Evolutionary conservation across 2,797 vertebrate genomes (phyloP).

Genomic region (Rhodeus uyekii): DNA sequence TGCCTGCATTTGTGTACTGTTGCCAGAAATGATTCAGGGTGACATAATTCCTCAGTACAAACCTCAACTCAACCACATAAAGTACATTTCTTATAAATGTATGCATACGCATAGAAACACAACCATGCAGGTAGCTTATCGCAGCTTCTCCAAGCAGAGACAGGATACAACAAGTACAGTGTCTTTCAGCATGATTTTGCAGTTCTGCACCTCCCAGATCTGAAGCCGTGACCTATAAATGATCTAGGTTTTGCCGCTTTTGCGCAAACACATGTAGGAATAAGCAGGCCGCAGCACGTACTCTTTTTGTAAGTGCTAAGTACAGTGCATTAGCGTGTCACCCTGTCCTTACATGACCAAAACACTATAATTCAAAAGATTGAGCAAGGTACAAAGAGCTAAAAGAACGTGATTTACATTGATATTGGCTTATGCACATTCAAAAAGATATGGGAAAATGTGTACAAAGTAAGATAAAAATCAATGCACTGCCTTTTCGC

Average conservation of each 20-base stretch:
- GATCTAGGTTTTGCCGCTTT: constrained; percentile 38
- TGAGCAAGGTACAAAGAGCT: not conserved
- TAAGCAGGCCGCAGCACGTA: constrained; percentile 59
- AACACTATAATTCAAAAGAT: not conserved
- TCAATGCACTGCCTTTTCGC: constrained; percentile 18
- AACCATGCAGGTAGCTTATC: constrained; percentile 34
- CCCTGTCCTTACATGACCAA: not conserved
- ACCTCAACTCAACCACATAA: constrained; percentile 20
- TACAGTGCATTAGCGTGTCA: not conserved
- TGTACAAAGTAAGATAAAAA: constrained; percentile 46
- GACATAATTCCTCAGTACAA: constrained; percentile 48
- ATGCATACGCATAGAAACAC: constrained; percentile 5
- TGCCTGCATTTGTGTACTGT: constrained; percentile 22
- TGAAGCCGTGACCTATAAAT: constrained; percentile 45
- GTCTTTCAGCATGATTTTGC: constrained; percentile 58
- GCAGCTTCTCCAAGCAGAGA: not conserved
- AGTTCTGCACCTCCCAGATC: constrained; percentile 37
- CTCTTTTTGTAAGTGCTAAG: constrained; percentile 18
- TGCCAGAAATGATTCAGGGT: constrained; percentile 38
- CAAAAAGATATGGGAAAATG: constrained; percentile 41
- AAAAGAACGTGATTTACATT: constrained; percentile 8
- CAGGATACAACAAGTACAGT: constrained; percentile 66
- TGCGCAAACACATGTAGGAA: constrained; percentile 52
- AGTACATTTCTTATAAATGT: constrained; percentile 30
- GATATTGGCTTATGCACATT: constrained; percentile 29